These are phyloP conservation scores for Lordiphosa mommai DNA, from an alignment of 1,140 invertebrate species.

Conservation along the genomic window DNA sequence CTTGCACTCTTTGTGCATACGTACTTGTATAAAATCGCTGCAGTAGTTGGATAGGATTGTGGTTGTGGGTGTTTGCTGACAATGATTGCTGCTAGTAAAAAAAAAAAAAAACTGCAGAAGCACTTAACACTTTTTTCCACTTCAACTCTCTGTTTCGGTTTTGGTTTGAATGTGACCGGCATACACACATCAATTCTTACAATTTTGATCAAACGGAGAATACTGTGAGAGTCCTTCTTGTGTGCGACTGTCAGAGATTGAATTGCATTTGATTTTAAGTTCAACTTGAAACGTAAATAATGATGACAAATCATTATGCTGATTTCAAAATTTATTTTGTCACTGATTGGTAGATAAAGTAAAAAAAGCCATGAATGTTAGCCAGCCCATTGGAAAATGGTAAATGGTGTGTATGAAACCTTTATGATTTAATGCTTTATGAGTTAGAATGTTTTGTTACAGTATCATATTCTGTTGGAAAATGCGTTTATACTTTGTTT, in stretches of 20 bases:
- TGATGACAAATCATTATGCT: constrained; percentile 56
- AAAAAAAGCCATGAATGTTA: too few relatives aligned
- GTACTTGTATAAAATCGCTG: constrained; percentile 55
- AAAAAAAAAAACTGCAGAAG: constrained; percentile 62
- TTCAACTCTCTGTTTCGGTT: constrained; percentile 22
- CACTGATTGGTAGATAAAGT: too few relatives aligned
- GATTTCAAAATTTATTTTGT: too few relatives aligned
- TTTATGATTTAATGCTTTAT: too few relatives aligned
- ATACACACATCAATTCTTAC: constrained; percentile 57
- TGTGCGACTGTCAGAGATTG: constrained; percentile 59
- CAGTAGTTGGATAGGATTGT: constrained; percentile 30
- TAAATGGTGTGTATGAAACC: too few relatives aligned
- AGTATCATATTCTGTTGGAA: too few relatives aligned
- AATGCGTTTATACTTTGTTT: too few relatives aligned
- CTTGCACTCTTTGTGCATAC: constrained; percentile 56
- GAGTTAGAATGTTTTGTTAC: too few relatives aligned
- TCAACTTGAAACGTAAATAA: constrained; percentile 46
- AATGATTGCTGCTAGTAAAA: constrained; percentile 67
- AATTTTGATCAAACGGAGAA: constrained; percentile 10
- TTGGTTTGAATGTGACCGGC: constrained; percentile 31
- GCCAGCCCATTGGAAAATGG: too few relatives aligned
- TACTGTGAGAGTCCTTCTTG: constrained; percentile 55
- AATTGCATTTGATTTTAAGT: constrained; percentile 48
- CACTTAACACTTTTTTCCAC: constrained; percentile 69
- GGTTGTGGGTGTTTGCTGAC: constrained; percentile 59